A percentile compares a stretch with the other conserved stretches of the same genome.
Evolutionary conservation across 2,113 vertebrate species (phyloP).

Genomic region (Cnemophilus loriae): DNA sequence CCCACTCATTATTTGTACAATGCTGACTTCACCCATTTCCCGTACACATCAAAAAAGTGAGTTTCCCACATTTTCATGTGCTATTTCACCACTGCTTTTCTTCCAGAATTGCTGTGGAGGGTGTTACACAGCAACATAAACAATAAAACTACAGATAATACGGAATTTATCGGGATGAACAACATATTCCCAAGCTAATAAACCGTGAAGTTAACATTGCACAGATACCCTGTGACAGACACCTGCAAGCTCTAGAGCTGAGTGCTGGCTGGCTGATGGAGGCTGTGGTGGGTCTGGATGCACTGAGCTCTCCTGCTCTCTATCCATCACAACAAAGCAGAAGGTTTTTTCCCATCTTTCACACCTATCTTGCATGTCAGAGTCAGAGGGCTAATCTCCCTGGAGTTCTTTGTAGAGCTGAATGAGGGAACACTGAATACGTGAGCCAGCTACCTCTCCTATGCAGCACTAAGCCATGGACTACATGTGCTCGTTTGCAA

Average conservation of each 20-base stretch:
- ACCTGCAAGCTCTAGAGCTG: neutral
- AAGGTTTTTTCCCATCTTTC: neutral
- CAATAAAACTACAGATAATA: neutral
- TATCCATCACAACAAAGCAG: neutral
- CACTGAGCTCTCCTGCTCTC: neutral
- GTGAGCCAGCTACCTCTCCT: neutral
- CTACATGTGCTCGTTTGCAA: fast-evolving
- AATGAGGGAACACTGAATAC: neutral
- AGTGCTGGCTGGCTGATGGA: neutral
- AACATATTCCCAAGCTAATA: neutral
- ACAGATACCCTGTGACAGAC: neutral
- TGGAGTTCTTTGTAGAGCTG: neutral
- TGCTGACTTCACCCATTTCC: neutral
- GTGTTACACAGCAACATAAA: neutral
- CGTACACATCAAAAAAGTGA: neutral
- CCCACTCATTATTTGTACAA: neutral
- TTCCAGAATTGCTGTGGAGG: neutral
- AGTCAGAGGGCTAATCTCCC: neutral
- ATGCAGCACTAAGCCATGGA: neutral
- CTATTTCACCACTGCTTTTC: neutral
- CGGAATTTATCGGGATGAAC: neutral
- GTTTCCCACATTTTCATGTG: neutral
- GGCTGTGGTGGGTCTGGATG: neutral
- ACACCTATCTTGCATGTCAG: neutral
- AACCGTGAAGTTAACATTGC: neutral